Evolutionary conservation across 2,888 invertebrate genomes (phyloP), one percentile per base, ranked within the genome.

Genomic region (Caenorhabditis drosophilae): DNA sequence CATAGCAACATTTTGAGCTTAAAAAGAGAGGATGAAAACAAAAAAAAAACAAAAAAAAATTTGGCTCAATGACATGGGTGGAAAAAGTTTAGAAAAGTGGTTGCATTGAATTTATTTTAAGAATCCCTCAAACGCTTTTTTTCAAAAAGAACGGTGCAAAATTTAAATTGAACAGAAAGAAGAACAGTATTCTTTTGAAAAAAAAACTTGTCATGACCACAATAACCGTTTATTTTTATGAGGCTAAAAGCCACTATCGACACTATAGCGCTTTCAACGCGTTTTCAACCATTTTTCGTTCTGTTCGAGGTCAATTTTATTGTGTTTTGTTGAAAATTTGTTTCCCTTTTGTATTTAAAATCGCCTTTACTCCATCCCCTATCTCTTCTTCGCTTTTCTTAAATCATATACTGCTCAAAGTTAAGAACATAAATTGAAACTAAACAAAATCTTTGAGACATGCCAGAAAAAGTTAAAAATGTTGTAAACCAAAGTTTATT

Each of bases 211-310:
- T 56, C 55, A 62, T 52, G 57, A 54, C 64, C 62, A 68, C 72
- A 74, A 74, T 74, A 70, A 74, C 73, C 73, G 73, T 74, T 74
- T 70, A 74, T 67, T 74, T 74, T 74, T 74, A 74, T 74, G 67
- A 50, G 55, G 55, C 56, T 51, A 61, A 61, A 61, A 61, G n/a
- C n/a, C n/a, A n/a, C n/a, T n/a, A n/a, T n/a, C 46, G 54, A 50
- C 49, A 61, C 53, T 49, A 44, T 57, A 42, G 45, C 49, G 45
- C 53, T 53, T 58, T 57, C 57, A 47, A 46, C 46, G 49, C 53
- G 36, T 54, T 52, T 57, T 44, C 45, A 23, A 27, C 27, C 44
- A 25, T 23, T 11, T 4, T 11, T 11, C 6, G n/a, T 11, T 11
- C 52, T 47, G 57, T 63, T 63, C 57, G 62, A 63, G 62, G 62